Percentiles rank a stretch among this genome's conserved stretches.
These are phyloP conservation scores for Leptinotarsa texana DNA, from an alignment of 1,140 invertebrate genomes.

Conservation along the genomic window DNA sequence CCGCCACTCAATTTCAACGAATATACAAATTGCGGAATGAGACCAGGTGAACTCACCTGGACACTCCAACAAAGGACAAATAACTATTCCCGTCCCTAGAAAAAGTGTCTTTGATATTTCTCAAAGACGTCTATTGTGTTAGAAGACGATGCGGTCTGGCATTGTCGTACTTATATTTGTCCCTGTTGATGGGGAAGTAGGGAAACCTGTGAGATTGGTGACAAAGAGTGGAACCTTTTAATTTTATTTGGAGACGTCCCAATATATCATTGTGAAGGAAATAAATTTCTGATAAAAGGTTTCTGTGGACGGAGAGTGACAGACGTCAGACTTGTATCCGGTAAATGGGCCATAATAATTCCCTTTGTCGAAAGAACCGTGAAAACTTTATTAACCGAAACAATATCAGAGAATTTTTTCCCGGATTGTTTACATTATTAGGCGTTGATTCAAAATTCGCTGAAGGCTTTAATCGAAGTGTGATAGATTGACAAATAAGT, in stretches of 20 bases:
- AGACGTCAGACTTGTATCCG: conserved; percentile 10
- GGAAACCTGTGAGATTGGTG: conserved; percentile 7
- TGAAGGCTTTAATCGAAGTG: too few species aligned
- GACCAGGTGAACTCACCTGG: conserved; percentile 37
- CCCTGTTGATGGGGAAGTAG: conserved; percentile 17
- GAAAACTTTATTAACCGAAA: too few species aligned
- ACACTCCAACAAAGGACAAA: conserved; percentile 29
- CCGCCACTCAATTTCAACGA: conserved; percentile 37
- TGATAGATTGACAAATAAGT: too few species aligned
- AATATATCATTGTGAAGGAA: neutral
- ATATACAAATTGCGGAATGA: conserved; percentile 39
- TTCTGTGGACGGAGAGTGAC: conserved; percentile 7
- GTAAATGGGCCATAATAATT: neutral
- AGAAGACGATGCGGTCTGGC: conserved; percentile 20
- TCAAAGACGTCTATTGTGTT: conserved; percentile 13
- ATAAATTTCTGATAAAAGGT: neutral
- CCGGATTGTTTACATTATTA: too few species aligned
- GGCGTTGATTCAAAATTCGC: too few species aligned
- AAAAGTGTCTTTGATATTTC: conserved; percentile 35
- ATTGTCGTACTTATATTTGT: conserved; percentile 14
- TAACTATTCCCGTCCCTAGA: conserved; percentile 21
- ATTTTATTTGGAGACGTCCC: neutral
- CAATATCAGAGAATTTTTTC: too few species aligned
- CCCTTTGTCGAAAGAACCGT: too few species aligned
- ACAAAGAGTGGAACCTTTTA: conserved; percentile 6